A percentile compares a stretch with the other conserved stretches of the same genome.
Conservation (phyloP, 2,888 invertebrate genomes). For the Mesorhabditis sp. region DNA sequence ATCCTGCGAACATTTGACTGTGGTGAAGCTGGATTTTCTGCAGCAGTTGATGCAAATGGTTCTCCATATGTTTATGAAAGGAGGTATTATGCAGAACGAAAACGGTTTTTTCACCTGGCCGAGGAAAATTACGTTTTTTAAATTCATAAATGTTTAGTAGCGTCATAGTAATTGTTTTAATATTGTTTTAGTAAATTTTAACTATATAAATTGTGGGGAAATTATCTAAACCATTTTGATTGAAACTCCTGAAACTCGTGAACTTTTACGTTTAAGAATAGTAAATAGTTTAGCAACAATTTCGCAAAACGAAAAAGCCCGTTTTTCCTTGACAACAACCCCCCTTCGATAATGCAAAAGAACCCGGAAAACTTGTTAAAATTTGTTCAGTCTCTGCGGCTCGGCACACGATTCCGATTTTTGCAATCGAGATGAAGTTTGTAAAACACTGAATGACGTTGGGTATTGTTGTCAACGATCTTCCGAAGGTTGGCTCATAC, state of each 20-base stretch:
- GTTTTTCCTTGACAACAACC: too few species aligned
- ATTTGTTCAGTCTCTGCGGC: not conserved
- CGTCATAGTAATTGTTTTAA: too few species aligned
- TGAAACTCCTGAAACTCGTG: too few species aligned
- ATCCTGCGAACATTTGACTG: slow-evolving; percentile 4
- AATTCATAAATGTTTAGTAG: too few species aligned
- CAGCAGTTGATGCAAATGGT: not conserved
- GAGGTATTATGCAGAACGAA: not conserved
- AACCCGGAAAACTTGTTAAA: not conserved
- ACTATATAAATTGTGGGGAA: too few species aligned
- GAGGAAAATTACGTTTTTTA: too few species aligned
- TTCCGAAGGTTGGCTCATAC: not conserved
- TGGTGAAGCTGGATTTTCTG: not conserved
- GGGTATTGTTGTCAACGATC: not conserved
- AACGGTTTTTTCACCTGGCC: not conserved
- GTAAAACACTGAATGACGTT: slow-evolving; percentile 6
- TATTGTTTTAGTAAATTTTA: too few species aligned
- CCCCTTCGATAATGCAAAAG: not conserved
- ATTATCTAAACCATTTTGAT: too few species aligned
- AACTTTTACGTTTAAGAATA: too few species aligned
- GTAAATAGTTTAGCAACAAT: too few species aligned
- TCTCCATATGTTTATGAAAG: not conserved
- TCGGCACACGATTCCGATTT: slow-evolving; percentile 2
- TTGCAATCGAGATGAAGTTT: slow-evolving; percentile 2
- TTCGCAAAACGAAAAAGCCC: too few species aligned